A percentile compares a stretch with the other conserved stretches of the same genome.
Evolutionary conservation across 1,140 invertebrate genomes (phyloP).

Genomic region (Catajapyx aquilonaris): DNA sequence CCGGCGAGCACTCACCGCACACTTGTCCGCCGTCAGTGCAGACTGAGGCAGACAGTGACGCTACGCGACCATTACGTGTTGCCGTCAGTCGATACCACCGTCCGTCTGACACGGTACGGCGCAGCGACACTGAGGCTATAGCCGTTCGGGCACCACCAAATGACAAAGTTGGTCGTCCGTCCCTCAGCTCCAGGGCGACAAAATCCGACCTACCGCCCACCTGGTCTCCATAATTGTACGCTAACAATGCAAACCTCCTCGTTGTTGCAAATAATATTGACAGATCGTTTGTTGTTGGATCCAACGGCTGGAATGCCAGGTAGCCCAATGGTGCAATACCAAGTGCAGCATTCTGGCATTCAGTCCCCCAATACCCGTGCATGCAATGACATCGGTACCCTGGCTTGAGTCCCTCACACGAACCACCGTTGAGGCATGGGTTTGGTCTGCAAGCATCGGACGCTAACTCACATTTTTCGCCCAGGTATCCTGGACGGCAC

Average conservation of each 20-base stretch:
- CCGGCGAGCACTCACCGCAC: slow-evolving; percentile 59
- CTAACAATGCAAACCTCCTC: slow-evolving; percentile 57
- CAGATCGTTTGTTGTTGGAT: slow-evolving; percentile 73
- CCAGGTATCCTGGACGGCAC: slow-evolving; percentile 68
- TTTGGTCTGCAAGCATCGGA: slow-evolving; percentile 75
- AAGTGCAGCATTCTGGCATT: slow-evolving; percentile 73
- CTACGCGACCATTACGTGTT: slow-evolving; percentile 64
- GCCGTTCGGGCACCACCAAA: slow-evolving; percentile 70
- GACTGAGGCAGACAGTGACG: slow-evolving; percentile 55
- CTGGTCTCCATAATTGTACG: slow-evolving; percentile 76
- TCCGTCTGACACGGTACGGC: slow-evolving; percentile 52
- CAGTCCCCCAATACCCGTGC: slow-evolving; percentile 59
- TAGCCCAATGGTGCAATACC: slow-evolving; percentile 75
- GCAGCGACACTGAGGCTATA: slow-evolving; percentile 51
- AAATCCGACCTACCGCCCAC: slow-evolving; percentile 77
- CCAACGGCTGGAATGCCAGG: slow-evolving; percentile 65
- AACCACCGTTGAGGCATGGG: slow-evolving; percentile 64
- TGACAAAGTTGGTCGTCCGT: slow-evolving; percentile 64
- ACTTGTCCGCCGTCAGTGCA: slow-evolving; percentile 66
- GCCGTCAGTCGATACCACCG: slow-evolving; percentile 81
- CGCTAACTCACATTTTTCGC: slow-evolving; percentile 64
- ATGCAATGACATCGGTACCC: slow-evolving; percentile 73
- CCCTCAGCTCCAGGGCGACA: slow-evolving; percentile 67
- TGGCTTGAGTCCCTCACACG: slow-evolving; percentile 58
- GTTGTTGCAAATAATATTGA: slow-evolving; percentile 78